Conservation (phyloP, 2,888 invertebrate species). For the Octonoba sinensis region DNA sequence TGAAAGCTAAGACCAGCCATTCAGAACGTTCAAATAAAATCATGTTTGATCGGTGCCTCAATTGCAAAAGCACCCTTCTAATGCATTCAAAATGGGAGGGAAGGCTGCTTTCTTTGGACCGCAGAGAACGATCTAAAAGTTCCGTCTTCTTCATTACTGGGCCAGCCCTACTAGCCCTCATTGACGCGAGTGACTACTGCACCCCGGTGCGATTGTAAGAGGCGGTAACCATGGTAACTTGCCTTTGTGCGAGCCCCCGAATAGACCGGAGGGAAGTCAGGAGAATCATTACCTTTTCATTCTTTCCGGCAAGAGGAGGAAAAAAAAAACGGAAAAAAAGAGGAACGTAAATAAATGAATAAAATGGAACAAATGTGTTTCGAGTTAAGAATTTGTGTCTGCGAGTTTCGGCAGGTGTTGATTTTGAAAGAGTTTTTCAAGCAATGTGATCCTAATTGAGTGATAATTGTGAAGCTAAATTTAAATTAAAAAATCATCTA, state of each 20-base stretch:
- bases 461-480: too few relatives aligned
- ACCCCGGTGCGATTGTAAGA: conserved; percentile 45
- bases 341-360: conserved; percentile 53
- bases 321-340: conserved; percentile 6
- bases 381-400: conserved; percentile 21
- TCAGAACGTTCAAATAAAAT: too few relatives aligned
- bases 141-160: conserved; percentile 35
- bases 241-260: conserved; percentile 39
- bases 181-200: conserved; percentile 42
- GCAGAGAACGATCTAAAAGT: conserved; percentile 21
- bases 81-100: too few relatives aligned
- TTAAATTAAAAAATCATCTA: too few relatives aligned
- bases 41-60: too few relatives aligned
- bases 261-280: conserved; percentile 56
- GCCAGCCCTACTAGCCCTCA: conserved; percentile 17
- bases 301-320: conserved; percentile 33
- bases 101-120: too few relatives aligned
- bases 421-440: too few relatives aligned
- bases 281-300: conserved; percentile 59
- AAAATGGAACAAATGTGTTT: conserved; percentile 34
- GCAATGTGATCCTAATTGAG: too few relatives aligned
- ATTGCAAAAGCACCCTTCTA: too few relatives aligned
- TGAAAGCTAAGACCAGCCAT: too few relatives aligned
- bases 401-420: conserved; percentile 6
- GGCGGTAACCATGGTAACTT: conserved; percentile 42